Evolutionary conservation across 2,113 vertebrate genomes (phyloP).

Genomic region (Regulus satrapa): DNA sequence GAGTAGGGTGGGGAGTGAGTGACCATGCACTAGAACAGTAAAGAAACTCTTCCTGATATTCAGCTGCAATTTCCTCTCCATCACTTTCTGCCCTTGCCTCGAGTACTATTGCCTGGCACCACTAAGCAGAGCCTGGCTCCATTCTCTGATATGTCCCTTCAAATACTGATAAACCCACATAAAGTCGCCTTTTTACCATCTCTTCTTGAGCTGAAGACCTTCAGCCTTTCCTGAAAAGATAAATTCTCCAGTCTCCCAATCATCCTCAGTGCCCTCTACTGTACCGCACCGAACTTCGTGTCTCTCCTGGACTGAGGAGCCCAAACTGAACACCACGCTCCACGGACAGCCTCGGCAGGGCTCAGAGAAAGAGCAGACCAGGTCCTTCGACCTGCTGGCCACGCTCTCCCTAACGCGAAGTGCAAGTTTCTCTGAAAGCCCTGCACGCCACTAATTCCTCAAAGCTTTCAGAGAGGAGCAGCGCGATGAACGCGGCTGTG

Average conservation of each 20-base stretch:
- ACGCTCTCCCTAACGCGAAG: fast-evolving
- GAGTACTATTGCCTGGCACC: fast-evolving
- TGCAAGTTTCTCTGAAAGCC: fast-evolving
- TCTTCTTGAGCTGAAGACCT: fast-evolving
- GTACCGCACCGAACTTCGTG: fast-evolving
- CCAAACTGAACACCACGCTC: fast-evolving
- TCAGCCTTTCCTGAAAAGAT: fast-evolving
- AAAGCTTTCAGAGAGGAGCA: fast-evolving
- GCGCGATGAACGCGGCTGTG: fast-evolving
- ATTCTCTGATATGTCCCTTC: no score
- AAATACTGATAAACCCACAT: fast-evolving
- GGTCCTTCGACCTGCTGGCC: fast-evolving
- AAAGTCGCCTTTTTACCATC: fast-evolving
- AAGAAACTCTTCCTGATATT: fast-evolving
- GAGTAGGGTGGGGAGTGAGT: fast-evolving
- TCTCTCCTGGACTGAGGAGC: fast-evolving
- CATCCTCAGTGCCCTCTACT: background rate
- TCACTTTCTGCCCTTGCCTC: background rate
- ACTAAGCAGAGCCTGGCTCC: no score
- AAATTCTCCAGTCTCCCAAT: fast-evolving
- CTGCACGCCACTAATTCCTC: fast-evolving
- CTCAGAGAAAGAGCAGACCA: fast-evolving
- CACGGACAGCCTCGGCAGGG: fast-evolving
- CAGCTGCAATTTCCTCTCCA: no score
- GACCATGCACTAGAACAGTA: fast-evolving